Evolutionary conservation across 2,888 invertebrate genomes (phyloP).

Genomic region (Oxycera nigricornis): DNA sequence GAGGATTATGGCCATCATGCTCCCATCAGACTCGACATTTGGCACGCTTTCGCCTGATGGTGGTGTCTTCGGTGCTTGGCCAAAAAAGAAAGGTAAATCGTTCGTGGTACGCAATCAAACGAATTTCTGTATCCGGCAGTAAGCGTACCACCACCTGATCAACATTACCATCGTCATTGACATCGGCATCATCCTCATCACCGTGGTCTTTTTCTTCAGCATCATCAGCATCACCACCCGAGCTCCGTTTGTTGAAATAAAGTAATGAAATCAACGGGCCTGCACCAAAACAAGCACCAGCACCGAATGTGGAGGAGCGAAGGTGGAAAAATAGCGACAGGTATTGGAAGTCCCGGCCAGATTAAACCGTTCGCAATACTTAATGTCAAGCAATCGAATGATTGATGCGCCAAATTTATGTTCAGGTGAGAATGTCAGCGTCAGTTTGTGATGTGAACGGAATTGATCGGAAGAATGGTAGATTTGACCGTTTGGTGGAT

Average conservation of each 20-base stretch:
- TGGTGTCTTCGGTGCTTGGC: neutral
- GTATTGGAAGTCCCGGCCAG: slow-evolving; percentile 6
- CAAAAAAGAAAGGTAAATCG: neutral
- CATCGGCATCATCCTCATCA: neutral
- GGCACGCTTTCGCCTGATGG: slow-evolving; percentile 41
- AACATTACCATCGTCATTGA: neutral
- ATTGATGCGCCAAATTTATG: slow-evolving; percentile 30
- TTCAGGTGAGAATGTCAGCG: slow-evolving; percentile 25
- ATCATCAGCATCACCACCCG: neutral
- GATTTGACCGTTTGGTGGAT: neutral
- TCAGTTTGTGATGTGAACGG: slow-evolving; percentile 1
- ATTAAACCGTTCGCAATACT: slow-evolving; percentile 30
- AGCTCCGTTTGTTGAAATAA: neutral
- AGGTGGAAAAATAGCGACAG: slow-evolving; percentile 4
- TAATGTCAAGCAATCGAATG: slow-evolving; percentile 20
- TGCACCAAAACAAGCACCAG: neutral
- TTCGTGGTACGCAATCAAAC: neutral
- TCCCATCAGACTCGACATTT: slow-evolving; percentile 31
- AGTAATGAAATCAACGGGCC: neutral
- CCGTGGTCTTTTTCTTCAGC: neutral
- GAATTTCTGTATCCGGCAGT: neutral
- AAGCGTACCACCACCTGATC: slow-evolving; percentile 5
- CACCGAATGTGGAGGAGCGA: neutral
- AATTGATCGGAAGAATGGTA: neutral
- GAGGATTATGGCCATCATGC: slow-evolving; percentile 10